Percentiles rank a stretch among this genome's conserved stretches.
phyloP scores from a whole-genome alignment of 35 echinoderm and acorn worm species.

The Apostichopus parvimensis region DNA sequence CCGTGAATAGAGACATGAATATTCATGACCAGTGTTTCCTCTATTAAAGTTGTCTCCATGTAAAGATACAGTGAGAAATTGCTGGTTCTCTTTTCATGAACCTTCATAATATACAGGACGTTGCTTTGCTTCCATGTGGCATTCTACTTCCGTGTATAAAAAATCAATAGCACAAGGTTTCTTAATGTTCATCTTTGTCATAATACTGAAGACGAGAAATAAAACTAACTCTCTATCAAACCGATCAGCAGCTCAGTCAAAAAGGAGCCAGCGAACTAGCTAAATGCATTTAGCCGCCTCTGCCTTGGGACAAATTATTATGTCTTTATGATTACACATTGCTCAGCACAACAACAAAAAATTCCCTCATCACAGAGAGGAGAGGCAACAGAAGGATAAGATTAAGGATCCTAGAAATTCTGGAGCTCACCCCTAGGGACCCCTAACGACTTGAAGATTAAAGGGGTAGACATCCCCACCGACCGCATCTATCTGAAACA shows the following conservation, averaged over 20 bases:
- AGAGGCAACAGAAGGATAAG: neutral
- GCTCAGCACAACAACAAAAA: neutral
- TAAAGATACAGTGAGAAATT: too few relatives aligned
- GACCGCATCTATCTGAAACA: too few relatives aligned
- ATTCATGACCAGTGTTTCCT: too few relatives aligned
- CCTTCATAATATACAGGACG: too few relatives aligned
- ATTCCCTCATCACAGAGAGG: neutral
- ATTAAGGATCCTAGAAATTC: neutral
- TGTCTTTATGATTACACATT: neutral
- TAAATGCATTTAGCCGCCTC: conserved; percentile 44
- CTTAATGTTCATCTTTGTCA: neutral
- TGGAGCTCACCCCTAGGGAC: conserved; percentile 24
- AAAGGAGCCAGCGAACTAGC: neutral
- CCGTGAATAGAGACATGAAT: too few relatives aligned
- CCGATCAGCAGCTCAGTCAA: conserved; percentile 17
- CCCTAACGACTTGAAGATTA: neutral
- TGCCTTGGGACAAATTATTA: conserved; percentile 44
- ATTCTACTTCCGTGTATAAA: neutral
- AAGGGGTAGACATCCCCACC: too few relatives aligned
- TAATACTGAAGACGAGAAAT: neutral
- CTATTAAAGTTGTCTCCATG: too few relatives aligned
- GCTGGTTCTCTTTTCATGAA: too few relatives aligned
- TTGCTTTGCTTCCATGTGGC: neutral
- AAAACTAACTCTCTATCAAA: neutral
- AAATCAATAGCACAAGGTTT: neutral